These are phyloP conservation scores for Pyrrhia umbra DNA, from an alignment of 2,888 invertebrate genomes.

Conservation along the genomic window DNA sequence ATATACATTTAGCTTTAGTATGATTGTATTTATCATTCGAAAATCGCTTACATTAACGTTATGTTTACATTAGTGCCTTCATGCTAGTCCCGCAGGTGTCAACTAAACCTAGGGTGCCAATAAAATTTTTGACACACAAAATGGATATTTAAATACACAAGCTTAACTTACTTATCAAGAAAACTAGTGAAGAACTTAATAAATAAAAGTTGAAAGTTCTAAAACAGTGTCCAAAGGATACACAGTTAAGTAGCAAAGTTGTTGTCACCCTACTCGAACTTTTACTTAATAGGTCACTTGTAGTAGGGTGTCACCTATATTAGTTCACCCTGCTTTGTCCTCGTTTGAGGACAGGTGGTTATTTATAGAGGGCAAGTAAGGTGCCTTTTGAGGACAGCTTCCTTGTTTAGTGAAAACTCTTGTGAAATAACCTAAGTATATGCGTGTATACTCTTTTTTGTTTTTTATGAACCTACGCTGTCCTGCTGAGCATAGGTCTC, in stretches of 20 bases:
- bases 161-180: background rate
- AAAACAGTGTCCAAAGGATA: background rate
- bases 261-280: background rate
- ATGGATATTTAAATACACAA: background rate
- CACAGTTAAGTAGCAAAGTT: slow-evolving; percentile 9
- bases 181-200: background rate
- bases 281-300: slow-evolving; percentile 24
- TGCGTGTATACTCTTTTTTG: no score
- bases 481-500: no score
- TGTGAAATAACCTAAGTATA: no score
- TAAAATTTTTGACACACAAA: no score
- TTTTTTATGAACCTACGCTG: no score
- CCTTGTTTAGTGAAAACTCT: background rate
- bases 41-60: no score
- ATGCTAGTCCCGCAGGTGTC: no score
- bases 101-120: no score
- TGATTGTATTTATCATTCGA: no score
- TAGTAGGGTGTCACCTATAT: background rate
- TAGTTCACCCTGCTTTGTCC: slow-evolving; percentile 5
- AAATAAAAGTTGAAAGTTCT: background rate
- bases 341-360: slow-evolving; percentile 14
- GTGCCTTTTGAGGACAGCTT: background rate
- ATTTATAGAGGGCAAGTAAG: background rate
- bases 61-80: no score
- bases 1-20: no score